Evolutionary conservation across 1,140 invertebrate genomes (phyloP), one percentile per base, ranked within the genome.

Genomic region (Hydropsyche tenuis): DNA sequence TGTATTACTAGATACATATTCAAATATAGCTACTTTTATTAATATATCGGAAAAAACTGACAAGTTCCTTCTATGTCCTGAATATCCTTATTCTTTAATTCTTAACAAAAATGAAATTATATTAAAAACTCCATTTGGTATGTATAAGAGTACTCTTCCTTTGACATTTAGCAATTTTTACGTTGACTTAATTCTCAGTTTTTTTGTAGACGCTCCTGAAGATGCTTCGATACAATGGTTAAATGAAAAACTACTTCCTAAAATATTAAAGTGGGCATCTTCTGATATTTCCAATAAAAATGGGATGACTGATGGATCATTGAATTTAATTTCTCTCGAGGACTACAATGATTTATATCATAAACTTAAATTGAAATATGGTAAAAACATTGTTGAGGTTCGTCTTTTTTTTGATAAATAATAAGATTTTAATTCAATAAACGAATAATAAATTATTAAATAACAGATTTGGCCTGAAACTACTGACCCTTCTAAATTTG

Each of bases 401-500:
- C 14, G 45, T n/a, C 60, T 12, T 25, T 12, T 60, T n/a, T n/a
- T n/a, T n/a, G n/a, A n/a, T n/a, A n/a, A n/a, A n/a, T n/a, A n/a
- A n/a, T n/a, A n/a, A n/a, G n/a, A n/a, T n/a, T n/a, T n/a, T n/a
- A n/a, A n/a, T n/a, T n/a, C n/a, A n/a, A n/a, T n/a, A n/a, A n/a
- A n/a, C n/a, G n/a, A n/a, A n/a, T n/a, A n/a, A n/a, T n/a, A n/a
- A n/a, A n/a, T n/a, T n/a, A n/a, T n/a, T n/a, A n/a, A n/a, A n/a
- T n/a, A n/a, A 9, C 79, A 90, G 86, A 88, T 89, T 70, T 98
- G 96, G 96, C 89, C 91, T 18, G 95, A 98, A 85, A 92, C 87
- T 76, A 99, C 97, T 42, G 95, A 98, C 85, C 95, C 97, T 12
- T 80, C 89, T 45, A 99, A 99, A 84, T 98, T 94, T 88, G 93